Conservation (phyloP, 1,140 invertebrate genomes). For the Schlechtendalia chinensis region DNA sequence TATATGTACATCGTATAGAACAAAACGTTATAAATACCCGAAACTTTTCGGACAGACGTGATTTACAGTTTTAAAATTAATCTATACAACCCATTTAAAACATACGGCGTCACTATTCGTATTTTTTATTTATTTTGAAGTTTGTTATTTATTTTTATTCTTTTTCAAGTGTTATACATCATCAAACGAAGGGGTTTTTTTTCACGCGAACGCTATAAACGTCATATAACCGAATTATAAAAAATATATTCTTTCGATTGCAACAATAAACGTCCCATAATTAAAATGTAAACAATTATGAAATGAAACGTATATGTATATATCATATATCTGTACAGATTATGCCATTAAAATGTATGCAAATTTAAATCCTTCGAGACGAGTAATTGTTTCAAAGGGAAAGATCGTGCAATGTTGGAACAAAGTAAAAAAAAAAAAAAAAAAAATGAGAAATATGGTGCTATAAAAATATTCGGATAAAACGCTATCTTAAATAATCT, state of each 20-base stretch:
- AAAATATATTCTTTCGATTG: too few relatives aligned
- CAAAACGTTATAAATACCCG: conserved; percentile 31
- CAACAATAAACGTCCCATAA: neutral
- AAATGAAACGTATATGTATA: neutral
- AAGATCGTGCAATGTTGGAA: neutral
- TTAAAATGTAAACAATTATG: neutral
- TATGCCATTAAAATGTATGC: neutral
- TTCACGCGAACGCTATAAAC: neutral
- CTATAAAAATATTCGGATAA: neutral
- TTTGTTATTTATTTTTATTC: conserved; percentile 27
- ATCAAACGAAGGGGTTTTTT: neutral
- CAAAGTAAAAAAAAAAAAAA: too few relatives aligned
- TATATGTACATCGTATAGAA: too few relatives aligned
- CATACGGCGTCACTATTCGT: conserved; percentile 9
- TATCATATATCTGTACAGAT: neutral
- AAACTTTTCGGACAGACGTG: conserved; percentile 13
- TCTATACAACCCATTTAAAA: conserved; percentile 5
- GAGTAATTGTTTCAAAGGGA: neutral
- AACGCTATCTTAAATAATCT: conserved; percentile 2
- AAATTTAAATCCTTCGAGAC: conserved; percentile 9
- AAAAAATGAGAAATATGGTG: neutral
- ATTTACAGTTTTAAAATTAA: conserved; percentile 23
- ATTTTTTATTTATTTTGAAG: too few relatives aligned
- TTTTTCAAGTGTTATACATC: conserved; percentile 13
- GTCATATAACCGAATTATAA: neutral